Evolutionary conservation across 2,113 vertebrate genomes (phyloP).

Genomic region (Synchiropus splendidus): DNA sequence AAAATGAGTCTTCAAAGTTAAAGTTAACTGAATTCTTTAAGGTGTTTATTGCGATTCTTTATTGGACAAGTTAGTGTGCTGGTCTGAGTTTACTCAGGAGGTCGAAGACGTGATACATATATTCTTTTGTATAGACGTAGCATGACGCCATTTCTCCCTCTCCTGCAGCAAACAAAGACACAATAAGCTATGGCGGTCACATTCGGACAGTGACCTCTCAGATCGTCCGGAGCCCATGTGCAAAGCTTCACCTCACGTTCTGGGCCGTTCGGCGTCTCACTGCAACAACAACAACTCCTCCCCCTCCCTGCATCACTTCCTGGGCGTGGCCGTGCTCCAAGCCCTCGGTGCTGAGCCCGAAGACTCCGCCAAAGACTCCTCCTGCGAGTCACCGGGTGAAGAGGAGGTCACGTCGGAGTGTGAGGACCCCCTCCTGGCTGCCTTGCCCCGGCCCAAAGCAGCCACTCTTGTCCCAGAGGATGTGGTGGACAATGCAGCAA

Average conservation of each 20-base stretch:
- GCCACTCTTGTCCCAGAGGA: conserved; percentile 54
- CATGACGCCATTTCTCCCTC: background rate
- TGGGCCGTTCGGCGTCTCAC: conserved; percentile 57
- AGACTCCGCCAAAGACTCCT: conserved; percentile 9
- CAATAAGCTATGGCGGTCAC: conserved; percentile 95
- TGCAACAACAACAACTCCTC: conserved; percentile 79
- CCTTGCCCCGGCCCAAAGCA: conserved; percentile 37
- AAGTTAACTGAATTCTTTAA: too few relatives aligned
- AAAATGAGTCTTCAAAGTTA: too few relatives aligned
- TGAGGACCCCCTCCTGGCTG: conserved; percentile 9
- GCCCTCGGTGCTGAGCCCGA: conserved; percentile 24
- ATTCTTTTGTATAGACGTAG: too few relatives aligned
- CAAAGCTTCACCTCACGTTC: conserved; percentile 30
- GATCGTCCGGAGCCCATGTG: conserved; percentile 73
- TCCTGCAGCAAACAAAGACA: conserved; percentile 88
- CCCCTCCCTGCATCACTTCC: conserved; percentile 78
- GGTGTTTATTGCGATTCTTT: too few relatives aligned
- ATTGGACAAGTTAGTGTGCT: too few relatives aligned
- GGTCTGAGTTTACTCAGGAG: too few relatives aligned
- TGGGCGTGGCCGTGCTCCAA: conserved; percentile 66
- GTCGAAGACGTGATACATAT: too few relatives aligned
- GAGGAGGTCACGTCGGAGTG: conserved; percentile 8
- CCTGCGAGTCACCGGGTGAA: conserved; percentile 22
- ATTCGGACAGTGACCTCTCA: conserved; percentile 88
- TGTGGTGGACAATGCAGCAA: conserved; percentile 13